phyloP scores from a whole-genome alignment of 2,113 vertebrate species.

The Perccottus glenii region DNA sequence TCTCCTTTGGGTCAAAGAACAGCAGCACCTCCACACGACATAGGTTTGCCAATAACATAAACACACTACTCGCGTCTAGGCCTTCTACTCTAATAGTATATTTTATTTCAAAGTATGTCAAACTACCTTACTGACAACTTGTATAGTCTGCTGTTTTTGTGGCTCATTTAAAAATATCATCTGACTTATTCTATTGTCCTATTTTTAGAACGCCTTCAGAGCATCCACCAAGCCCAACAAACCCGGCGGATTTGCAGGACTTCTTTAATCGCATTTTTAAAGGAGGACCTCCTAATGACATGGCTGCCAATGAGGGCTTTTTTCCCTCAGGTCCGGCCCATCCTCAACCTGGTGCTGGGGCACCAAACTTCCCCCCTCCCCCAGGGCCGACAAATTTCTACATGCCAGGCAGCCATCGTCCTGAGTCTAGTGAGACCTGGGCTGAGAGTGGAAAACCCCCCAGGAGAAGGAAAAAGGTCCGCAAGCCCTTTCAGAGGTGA shows the following conservation, averaged over 20 bases:
- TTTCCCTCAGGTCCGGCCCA: constrained; percentile 78
- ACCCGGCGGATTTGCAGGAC: constrained; percentile 87
- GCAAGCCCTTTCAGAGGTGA: constrained; percentile 91
- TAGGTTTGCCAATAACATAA: constrained; percentile 62
- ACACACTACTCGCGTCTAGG: not conserved
- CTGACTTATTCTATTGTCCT: not conserved
- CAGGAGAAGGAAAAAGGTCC: constrained; percentile 88
- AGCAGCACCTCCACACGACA: constrained; percentile 79
- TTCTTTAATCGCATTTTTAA: constrained; percentile 90
- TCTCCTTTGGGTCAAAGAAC: constrained; percentile 89
- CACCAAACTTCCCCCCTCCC: constrained; percentile 67
- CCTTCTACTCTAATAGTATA: too few relatives aligned
- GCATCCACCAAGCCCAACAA: constrained; percentile 67
- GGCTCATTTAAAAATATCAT: not conserved
- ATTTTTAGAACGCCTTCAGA: constrained; percentile 81
- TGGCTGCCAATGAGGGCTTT: constrained; percentile 84
- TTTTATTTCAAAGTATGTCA: too few relatives aligned
- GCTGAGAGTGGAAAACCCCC: constrained; percentile 81
- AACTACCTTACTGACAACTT: too few relatives aligned
- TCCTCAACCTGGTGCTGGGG: constrained; percentile 58
- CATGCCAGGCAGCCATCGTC: constrained; percentile 67
- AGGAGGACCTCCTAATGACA: constrained; percentile 78
- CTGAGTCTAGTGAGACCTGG: constrained; percentile 72
- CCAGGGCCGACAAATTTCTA: constrained; percentile 77
- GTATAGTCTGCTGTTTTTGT: too few relatives aligned